Conservation (phyloP, 2,888 invertebrate genomes). For the Ornithoptera priamus region DNA sequence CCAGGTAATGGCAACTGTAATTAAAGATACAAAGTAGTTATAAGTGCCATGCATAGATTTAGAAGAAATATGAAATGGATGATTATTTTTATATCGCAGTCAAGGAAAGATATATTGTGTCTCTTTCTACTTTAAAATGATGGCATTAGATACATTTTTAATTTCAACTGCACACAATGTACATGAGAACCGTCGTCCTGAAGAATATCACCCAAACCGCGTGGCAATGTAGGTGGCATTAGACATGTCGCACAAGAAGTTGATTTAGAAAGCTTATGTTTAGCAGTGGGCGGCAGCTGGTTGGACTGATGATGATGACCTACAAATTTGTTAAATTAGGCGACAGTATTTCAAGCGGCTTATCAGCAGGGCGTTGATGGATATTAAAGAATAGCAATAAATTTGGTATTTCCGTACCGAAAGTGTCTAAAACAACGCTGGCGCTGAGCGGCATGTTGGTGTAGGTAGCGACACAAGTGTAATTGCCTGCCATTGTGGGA, state of each 20-base stretch:
- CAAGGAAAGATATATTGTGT: too few relatives aligned
- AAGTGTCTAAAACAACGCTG: slow-evolving; percentile 86
- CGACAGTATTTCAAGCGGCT: background rate
- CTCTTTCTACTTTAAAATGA: background rate
- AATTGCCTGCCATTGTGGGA: slow-evolving; percentile 88
- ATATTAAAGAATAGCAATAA: slow-evolving; percentile 13
- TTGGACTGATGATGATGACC: background rate
- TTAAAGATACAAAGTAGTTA: slow-evolving; percentile 15
- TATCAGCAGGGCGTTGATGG: background rate
- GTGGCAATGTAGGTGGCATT: too few relatives aligned
- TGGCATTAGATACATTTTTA: background rate
- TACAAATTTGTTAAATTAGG: slow-evolving; percentile 1
- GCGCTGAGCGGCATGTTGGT: slow-evolving; percentile 84
- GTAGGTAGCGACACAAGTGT: slow-evolving; percentile 91
- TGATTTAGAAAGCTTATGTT: too few relatives aligned
- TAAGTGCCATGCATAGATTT: background rate
- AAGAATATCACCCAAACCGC: too few relatives aligned
- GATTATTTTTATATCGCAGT: too few relatives aligned
- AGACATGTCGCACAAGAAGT: too few relatives aligned
- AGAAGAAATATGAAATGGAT: too few relatives aligned
- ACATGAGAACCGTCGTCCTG: background rate
- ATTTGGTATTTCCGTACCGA: slow-evolving; percentile 54
- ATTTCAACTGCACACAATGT: background rate
- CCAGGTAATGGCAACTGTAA: slow-evolving; percentile 90
- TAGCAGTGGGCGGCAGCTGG: too few relatives aligned